Evolutionary conservation across 2,797 vertebrate genomes (phyloP), one percentile per base, ranked within the genome.

Genomic region (Lutjanus argentimaculatus): DNA sequence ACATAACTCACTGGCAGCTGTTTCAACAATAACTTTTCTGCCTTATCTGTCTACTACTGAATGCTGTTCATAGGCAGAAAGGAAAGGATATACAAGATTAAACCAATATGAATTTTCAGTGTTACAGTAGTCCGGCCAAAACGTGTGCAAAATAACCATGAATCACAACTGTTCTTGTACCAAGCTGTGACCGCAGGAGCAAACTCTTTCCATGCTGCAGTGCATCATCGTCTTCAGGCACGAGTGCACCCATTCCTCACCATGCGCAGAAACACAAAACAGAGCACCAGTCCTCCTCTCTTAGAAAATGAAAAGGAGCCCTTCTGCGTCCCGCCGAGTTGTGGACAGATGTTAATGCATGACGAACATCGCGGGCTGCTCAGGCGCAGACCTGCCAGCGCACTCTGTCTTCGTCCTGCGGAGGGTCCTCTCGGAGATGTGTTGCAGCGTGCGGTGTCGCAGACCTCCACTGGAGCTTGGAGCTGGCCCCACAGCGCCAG

Each of bases 401-500:
- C 61, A 40, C 73, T 67, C 65, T 51, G 58, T 87, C 87, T 80
- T 72, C 66, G 14, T 70, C 75, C 53, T 61, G 80, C 3, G 67
- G 85, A 89, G 86, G 85, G 83, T 89, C 82, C 43, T 85, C 76
- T 73, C 77, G 16, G 75, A 81, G 87, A 90, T 71, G 85, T 83
- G 91, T 59, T 85, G 82, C 88, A 79, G 86, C 25, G 22, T 70
- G 71, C 77, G 64, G 75, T 65, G 63, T 83, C 79, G 48, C 75
- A 76, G 93, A 93, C 91, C 94, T 95, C 91, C 93, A 85, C 85
- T 48, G 19, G 85, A 82, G 92, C 75, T 86, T 90, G 90, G 91
- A 89, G 86, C 75, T 1, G 48, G 71, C 86, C 84, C 88, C 89
- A 72, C 75, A 56, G 85, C 75, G 46, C 92, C 95, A 95, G 93